These are phyloP conservation scores for Melitaea athalia DNA, from an alignment of 2,888 invertebrate species.

Conservation along the genomic window DNA sequence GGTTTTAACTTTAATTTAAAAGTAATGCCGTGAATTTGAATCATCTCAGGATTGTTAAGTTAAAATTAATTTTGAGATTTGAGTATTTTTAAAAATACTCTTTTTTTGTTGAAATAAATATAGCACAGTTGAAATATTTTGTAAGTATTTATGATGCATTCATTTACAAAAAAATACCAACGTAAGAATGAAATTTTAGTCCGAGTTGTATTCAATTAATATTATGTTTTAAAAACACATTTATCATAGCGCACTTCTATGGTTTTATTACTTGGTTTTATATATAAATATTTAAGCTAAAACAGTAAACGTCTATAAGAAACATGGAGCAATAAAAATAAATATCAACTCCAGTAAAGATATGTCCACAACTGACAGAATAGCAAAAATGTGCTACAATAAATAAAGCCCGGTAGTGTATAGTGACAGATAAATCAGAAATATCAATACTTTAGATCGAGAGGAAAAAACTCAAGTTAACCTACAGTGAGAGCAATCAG, in stretches of 20 bases:
- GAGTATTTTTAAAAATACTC: too few relatives aligned
- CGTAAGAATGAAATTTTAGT: background rate
- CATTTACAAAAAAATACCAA: too few relatives aligned
- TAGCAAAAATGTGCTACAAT: constrained; percentile 16
- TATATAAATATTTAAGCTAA: background rate
- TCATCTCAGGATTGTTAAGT: too few relatives aligned
- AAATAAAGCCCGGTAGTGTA: constrained; percentile 24
- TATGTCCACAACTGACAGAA: constrained; percentile 7
- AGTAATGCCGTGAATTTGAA: too few relatives aligned
- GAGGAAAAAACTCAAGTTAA: constrained; percentile 26
- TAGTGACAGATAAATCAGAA: constrained; percentile 29
- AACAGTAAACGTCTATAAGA: background rate
- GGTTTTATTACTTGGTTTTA: background rate
- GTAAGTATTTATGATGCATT: too few relatives aligned
- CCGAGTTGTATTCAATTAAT: background rate
- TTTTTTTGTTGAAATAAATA: too few relatives aligned
- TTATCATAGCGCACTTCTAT: background rate
- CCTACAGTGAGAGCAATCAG: constrained; percentile 52
- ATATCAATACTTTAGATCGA: constrained; percentile 24
- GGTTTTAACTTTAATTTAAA: too few relatives aligned
- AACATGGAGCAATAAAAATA: constrained; percentile 10
- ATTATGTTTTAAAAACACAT: background rate
- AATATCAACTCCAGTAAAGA: background rate
- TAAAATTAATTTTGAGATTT: too few relatives aligned
- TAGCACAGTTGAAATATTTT: too few relatives aligned